Percentiles rank a stretch among this genome's conserved stretches.
Conservation (phyloP, 2,113 vertebrate genomes). For the Phalacrocorax pelagicus region DNA sequence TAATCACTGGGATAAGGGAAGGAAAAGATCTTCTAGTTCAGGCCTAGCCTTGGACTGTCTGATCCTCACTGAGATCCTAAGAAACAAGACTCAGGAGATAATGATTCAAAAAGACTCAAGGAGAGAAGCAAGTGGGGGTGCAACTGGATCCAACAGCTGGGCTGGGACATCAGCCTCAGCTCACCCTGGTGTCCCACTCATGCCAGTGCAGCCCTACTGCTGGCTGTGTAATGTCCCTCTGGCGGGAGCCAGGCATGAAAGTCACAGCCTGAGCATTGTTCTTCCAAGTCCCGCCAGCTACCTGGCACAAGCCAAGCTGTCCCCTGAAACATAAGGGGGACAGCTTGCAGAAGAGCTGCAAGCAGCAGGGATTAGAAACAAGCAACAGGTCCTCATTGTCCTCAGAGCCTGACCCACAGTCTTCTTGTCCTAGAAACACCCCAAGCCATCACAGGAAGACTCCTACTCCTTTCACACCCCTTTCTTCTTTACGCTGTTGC, state of each 20-base stretch:
- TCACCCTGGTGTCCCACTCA: background rate
- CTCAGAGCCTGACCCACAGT: background rate
- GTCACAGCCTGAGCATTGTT: background rate
- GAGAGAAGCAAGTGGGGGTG: background rate
- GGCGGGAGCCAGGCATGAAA: background rate
- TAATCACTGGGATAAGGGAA: background rate
- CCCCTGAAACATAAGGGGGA: background rate
- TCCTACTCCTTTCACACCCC: background rate
- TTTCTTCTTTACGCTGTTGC: background rate
- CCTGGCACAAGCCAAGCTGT: background rate
- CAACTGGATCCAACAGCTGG: background rate
- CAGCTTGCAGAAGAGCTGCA: background rate
- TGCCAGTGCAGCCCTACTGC: fast-evolving
- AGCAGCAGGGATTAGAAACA: background rate
- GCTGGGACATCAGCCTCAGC: background rate
- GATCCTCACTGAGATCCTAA: background rate
- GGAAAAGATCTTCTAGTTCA: background rate
- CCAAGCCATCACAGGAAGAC: background rate
- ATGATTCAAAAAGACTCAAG: background rate
- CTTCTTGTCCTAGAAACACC: background rate
- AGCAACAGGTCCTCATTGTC: background rate
- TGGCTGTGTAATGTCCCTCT: fast-evolving
- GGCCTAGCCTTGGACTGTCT: background rate
- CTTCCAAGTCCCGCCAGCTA: fast-evolving
- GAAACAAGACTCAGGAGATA: background rate